Conservation (phyloP, 1,140 invertebrate genomes). For the Belonocnema kinseyi region DNA sequence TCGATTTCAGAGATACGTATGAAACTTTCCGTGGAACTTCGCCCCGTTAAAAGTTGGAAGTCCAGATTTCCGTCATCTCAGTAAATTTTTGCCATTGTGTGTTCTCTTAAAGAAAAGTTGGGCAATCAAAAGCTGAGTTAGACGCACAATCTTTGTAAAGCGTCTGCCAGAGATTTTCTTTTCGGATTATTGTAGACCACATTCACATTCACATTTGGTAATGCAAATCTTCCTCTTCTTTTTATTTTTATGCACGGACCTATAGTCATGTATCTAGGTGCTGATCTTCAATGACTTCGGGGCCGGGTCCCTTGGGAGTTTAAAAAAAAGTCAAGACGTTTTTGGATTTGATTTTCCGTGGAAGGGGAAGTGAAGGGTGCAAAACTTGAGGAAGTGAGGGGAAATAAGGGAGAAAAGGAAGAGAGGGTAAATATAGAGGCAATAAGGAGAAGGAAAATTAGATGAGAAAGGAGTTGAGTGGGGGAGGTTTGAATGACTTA, state of each 20-base stretch:
- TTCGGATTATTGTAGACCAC: neutral
- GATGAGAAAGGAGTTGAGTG: too few species aligned
- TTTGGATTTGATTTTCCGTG: too few species aligned
- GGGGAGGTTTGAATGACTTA: too few species aligned
- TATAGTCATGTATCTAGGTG: conserved; percentile 10
- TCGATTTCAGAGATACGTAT: neutral
- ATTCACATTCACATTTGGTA: neutral
- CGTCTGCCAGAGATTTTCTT: conserved; percentile 12
- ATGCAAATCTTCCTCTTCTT: neutral
- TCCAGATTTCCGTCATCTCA: neutral
- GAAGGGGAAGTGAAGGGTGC: too few species aligned
- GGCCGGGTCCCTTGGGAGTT: too few species aligned
- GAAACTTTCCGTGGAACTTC: neutral
- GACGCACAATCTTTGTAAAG: neutral
- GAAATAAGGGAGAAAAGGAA: too few species aligned
- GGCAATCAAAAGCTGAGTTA: conserved; percentile 7
- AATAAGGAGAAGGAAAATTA: too few species aligned
- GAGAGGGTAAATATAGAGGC: too few species aligned
- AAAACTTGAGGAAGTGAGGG: too few species aligned
- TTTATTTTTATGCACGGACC: neutral
- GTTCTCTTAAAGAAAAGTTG: conserved; percentile 4
- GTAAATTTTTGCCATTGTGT: conserved; percentile 22
- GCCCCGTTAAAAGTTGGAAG: conserved; percentile 9
- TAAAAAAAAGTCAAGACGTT: too few species aligned
- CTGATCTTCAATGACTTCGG: too few species aligned